phyloP scores from a whole-genome alignment of 2,797 vertebrate species.

The Amblyopsis hoosieri region DNA sequence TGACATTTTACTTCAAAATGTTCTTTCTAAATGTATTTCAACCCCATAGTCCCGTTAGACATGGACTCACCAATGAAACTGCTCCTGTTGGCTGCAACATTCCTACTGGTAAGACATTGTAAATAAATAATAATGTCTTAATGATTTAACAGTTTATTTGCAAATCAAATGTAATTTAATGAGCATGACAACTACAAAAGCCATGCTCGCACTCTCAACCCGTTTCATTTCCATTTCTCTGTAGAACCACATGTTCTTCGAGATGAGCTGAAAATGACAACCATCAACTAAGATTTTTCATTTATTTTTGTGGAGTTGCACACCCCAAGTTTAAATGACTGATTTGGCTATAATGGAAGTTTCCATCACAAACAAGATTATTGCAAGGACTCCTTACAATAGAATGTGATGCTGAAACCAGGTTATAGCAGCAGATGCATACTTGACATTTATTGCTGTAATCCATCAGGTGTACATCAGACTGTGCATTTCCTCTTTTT shows the following conservation, averaged over 20 bases:
- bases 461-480: constrained; percentile 70
- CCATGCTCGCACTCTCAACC: no score
- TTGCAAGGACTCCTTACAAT: background rate
- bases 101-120: constrained; percentile 72
- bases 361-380: background rate
- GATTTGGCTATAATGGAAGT: background rate
- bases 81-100: constrained; percentile 73
- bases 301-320: no score
- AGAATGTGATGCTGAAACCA: constrained; percentile 36
- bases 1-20: background rate
- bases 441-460: constrained; percentile 84
- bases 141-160: no score
- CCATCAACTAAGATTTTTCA: background rate
- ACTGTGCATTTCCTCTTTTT: constrained; percentile 52
- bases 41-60: constrained; percentile 65
- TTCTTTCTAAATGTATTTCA: constrained; percentile 18
- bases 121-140: background rate
- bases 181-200: no score
- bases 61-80: constrained; percentile 75
- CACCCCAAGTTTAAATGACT: background rate
- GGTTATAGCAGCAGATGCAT: constrained; percentile 78
- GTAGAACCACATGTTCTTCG: constrained; percentile 84
- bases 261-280: constrained; percentile 76
- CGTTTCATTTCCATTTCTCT: constrained; percentile 18
- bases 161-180: no score